These are phyloP conservation scores for Drosophila austrosaltans DNA, from an alignment of 2,888 invertebrate species.

Conservation along the genomic window DNA sequence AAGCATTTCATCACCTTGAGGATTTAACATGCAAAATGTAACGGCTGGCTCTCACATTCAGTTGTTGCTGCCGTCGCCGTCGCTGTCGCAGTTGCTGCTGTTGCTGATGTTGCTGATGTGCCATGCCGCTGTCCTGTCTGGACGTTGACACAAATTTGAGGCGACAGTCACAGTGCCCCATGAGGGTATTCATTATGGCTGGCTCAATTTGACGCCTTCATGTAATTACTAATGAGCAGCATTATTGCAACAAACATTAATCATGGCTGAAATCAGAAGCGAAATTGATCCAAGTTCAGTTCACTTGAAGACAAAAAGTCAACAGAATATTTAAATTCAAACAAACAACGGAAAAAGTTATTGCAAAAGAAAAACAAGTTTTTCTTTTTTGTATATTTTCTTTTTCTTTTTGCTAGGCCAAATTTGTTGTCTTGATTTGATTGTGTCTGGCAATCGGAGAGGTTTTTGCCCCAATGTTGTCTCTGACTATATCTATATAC, in stretches of 20 bases:
- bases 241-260: slow-evolving; percentile 38
- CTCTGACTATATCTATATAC: slow-evolving; percentile 29
- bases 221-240: slow-evolving; percentile 63
- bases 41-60: slow-evolving; percentile 26
- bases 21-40: slow-evolving; percentile 33
- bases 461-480: slow-evolving; percentile 20
- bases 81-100: too few species aligned
- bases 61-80: not conserved
- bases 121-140: slow-evolving; percentile 32
- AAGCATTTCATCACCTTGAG: slow-evolving; percentile 59
- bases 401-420: not conserved
- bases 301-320: slow-evolving; percentile 43
- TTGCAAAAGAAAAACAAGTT: slow-evolving; percentile 11
- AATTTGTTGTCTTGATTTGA: slow-evolving; percentile 40
- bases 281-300: slow-evolving; percentile 18
- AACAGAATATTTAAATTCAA: slow-evolving; percentile 50
- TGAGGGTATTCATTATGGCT: slow-evolving; percentile 31
- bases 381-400: not conserved
- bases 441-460: slow-evolving; percentile 30
- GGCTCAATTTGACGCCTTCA: slow-evolving; percentile 28
- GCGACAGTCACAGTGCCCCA: slow-evolving; percentile 30
- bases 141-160: slow-evolving; percentile 54
- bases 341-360: slow-evolving; percentile 32
- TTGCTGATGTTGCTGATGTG: slow-evolving; percentile 7
- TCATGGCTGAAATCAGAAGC: slow-evolving; percentile 24